phyloP scores from a whole-genome alignment of 2,888 invertebrate genomes.

The Clistopyga incitator region DNA sequence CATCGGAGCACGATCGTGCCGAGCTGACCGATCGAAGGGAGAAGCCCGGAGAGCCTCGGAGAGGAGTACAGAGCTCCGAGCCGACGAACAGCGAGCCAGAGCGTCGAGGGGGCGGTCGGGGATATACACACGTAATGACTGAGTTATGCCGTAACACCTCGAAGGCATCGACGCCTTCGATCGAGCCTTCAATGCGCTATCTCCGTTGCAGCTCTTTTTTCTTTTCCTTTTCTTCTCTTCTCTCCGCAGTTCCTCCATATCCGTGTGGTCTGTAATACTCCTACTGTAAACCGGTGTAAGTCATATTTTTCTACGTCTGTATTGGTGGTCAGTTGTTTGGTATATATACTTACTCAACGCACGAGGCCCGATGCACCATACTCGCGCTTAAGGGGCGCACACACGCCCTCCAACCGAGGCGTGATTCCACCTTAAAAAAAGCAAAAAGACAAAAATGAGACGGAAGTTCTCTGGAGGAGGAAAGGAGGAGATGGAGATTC shows the following conservation, averaged over 20 bases:
- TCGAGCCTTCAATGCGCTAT: conserved; percentile 51
- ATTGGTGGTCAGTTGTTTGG: conserved; percentile 19
- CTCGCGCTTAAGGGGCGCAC: conserved; percentile 62
- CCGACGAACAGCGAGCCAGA: conserved; percentile 42
- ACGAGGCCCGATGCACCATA: conserved; percentile 51
- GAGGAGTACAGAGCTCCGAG: conserved; percentile 46
- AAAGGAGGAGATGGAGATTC: conserved; percentile 56
- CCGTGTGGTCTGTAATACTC: conserved; percentile 58
- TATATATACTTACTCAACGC: conserved; percentile 28
- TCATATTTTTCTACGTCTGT: conserved; percentile 16
- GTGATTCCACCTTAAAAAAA: conserved; percentile 65
- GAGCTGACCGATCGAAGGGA: conserved; percentile 65
- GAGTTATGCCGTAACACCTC: conserved; percentile 82
- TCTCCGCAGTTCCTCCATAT: conserved; percentile 17
- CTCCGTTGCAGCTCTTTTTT: conserved; percentile 34
- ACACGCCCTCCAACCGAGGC: conserved; percentile 66
- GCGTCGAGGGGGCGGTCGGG: conserved; percentile 52
- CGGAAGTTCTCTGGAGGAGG: conserved; percentile 40
- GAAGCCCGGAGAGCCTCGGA: conserved; percentile 28
- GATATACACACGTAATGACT: conserved; percentile 77
- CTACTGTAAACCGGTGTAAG: conserved; percentile 72
- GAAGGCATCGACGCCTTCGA: conserved; percentile 75
- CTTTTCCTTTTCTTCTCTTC: background rate
- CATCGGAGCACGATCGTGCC: conserved; percentile 78
- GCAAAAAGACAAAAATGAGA: background rate